Percentiles rank a stretch among this genome's conserved stretches.
phyloP scores from a whole-genome alignment of 2,888 invertebrate genomes.

The Nycteola revayana region DNA sequence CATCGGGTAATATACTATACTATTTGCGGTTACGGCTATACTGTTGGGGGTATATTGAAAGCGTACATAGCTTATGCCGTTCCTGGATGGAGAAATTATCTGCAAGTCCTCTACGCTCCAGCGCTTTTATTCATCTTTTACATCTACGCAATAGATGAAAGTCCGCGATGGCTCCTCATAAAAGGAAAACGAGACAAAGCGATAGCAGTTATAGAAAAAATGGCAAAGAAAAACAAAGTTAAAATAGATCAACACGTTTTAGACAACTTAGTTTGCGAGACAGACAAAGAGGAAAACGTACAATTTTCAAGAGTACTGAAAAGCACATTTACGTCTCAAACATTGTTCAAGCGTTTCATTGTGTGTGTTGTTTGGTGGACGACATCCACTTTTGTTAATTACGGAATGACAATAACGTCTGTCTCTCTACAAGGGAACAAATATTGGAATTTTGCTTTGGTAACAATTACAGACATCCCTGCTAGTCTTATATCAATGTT shows the following conservation, averaged over 20 bases:
- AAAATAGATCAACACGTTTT: conserved; percentile 47
- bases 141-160: conserved; percentile 86
- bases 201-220: conserved; percentile 81
- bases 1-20: conserved; percentile 53
- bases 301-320: conserved; percentile 43
- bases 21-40: conserved; percentile 47
- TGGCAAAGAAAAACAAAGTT: conserved; percentile 75
- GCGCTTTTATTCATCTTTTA: conserved; percentile 85
- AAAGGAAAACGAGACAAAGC: conserved; percentile 85
- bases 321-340: conserved; percentile 54
- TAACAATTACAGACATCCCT: conserved; percentile 81
- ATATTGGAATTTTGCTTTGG: conserved; percentile 87
- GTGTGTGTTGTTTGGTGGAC: conserved; percentile 73
- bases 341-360: conserved; percentile 55
- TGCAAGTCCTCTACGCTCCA: conserved; percentile 86
- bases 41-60: conserved; percentile 43
- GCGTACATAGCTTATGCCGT: conserved; percentile 59
- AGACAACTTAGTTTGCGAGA: conserved; percentile 36
- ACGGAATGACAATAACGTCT: conserved; percentile 88
- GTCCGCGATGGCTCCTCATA: conserved; percentile 90
- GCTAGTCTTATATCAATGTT: conserved; percentile 78
- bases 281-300: conserved; percentile 36
- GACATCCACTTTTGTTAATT: conserved; percentile 89
- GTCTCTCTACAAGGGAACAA: conserved; percentile 88
- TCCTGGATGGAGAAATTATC: conserved; percentile 85